Conservation (phyloP, 2,797 vertebrate species). For the Falco berigora region DNA sequence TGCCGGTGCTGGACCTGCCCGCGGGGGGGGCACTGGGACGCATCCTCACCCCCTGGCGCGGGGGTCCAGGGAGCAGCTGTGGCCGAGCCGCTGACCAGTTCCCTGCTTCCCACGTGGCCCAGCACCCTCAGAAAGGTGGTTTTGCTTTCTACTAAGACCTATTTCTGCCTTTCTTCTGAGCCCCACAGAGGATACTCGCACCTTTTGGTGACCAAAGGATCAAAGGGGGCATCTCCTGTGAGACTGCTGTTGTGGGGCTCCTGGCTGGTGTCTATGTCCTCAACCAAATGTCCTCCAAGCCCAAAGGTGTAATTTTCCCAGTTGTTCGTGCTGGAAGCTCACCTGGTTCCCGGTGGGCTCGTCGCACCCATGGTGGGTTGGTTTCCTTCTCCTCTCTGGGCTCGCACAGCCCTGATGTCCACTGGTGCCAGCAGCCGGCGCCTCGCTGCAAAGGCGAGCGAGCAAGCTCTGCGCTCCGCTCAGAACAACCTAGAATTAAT, state of each 20-base stretch:
- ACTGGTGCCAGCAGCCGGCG: neutral
- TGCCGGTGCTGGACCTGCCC: neutral
- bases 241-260: neutral
- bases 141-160: neutral
- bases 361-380: fast-evolving
- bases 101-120: fast-evolving
- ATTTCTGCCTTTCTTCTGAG: neutral
- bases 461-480: neutral
- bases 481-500: neutral
- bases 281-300: neutral
- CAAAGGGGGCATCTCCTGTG: neutral
- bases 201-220: neutral
- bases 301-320: neutral
- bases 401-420: fast-evolving
- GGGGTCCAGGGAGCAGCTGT: neutral
- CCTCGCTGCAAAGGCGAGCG: fast-evolving
- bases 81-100: neutral
- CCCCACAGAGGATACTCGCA: neutral
- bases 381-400: neutral
- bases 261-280: neutral
- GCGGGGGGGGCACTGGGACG: fast-evolving
- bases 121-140: neutral
- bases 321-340: neutral
- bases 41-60: fast-evolving
- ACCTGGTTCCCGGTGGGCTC: neutral